Evolutionary conservation across 2,888 invertebrate species (phyloP).

Genomic region (Tubiluchus corallicola): DNA sequence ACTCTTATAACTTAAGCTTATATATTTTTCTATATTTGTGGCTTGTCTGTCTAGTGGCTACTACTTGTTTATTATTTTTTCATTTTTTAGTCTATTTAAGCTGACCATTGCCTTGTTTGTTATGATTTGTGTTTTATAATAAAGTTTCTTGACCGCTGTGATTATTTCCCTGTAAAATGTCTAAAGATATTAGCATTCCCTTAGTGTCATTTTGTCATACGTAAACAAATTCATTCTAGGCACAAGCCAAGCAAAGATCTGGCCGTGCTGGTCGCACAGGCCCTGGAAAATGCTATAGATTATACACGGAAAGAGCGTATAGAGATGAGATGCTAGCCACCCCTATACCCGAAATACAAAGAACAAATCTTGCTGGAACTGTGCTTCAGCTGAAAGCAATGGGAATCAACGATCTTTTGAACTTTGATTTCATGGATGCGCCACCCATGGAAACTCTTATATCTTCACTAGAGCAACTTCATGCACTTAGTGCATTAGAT

Average conservation of each 20-base stretch:
- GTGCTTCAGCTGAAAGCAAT: conserved; percentile 92
- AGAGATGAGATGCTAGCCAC: conserved; percentile 96
- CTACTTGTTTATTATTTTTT: conserved; percentile 6
- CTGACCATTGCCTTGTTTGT: not conserved
- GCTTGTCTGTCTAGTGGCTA: not conserved
- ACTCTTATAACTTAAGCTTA: conserved; percentile 9
- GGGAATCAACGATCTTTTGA: conserved; percentile 94
- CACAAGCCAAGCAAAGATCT: conserved; percentile 91
- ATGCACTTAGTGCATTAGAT: conserved; percentile 88
- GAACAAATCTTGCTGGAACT: conserved; percentile 90
- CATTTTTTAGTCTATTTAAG: not conserved
- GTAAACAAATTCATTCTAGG: too few relatives aligned
- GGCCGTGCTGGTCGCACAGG: conserved; percentile 93
- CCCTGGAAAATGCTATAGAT: conserved; percentile 86
- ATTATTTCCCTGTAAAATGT: too few relatives aligned
- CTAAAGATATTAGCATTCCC: too few relatives aligned
- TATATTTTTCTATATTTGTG: not conserved
- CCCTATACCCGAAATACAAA: conserved; percentile 94
- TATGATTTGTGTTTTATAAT: too few relatives aligned
- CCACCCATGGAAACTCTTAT: conserved; percentile 94
- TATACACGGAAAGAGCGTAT: conserved; percentile 95
- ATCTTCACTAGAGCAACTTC: conserved; percentile 89
- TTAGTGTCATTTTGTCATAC: too few relatives aligned
- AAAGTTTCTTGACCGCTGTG: too few relatives aligned
- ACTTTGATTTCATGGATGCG: conserved; percentile 99